Percentiles rank a stretch among this genome's conserved stretches.
phyloP scores from a whole-genome alignment of 2,113 vertebrate species.

The Entomyzon cyanotis region DNA sequence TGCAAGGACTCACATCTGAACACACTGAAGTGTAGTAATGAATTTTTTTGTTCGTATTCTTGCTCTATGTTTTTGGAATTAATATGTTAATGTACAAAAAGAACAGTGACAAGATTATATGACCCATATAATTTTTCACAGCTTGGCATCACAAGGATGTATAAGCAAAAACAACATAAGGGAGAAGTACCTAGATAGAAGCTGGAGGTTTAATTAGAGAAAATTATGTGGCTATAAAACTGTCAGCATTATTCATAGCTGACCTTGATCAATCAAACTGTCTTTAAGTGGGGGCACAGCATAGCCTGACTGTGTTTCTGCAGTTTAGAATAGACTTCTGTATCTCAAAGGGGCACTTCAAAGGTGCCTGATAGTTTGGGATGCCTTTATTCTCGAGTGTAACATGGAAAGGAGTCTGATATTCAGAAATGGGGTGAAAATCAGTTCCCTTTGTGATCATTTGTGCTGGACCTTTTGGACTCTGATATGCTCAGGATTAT shows the following conservation, averaged over 20 bases:
- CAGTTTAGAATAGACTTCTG: neutral
- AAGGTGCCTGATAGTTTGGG: neutral
- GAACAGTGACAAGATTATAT: neutral
- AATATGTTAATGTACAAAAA: neutral
- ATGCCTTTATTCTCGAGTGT: neutral
- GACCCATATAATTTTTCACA: neutral
- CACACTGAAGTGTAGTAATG: neutral
- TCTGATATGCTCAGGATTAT: neutral
- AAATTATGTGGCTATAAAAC: conserved; percentile 28
- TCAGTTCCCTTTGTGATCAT: neutral
- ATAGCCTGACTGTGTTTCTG: neutral
- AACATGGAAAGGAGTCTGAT: neutral
- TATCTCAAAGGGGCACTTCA: neutral
- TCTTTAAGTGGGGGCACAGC: neutral
- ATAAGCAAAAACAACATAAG: conserved; percentile 31
- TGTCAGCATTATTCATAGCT: neutral
- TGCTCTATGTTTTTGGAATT: neutral
- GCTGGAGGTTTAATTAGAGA: conserved; percentile 11
- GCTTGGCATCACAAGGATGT: neutral
- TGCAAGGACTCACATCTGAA: neutral
- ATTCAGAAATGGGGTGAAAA: neutral
- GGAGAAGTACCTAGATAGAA: neutral
- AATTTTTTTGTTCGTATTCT: neutral
- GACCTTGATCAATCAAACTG: conserved; percentile 29
- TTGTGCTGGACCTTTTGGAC: neutral